Evolutionary conservation across 2,888 invertebrate species (phyloP).

Genomic region (Morpho deidamia): DNA sequence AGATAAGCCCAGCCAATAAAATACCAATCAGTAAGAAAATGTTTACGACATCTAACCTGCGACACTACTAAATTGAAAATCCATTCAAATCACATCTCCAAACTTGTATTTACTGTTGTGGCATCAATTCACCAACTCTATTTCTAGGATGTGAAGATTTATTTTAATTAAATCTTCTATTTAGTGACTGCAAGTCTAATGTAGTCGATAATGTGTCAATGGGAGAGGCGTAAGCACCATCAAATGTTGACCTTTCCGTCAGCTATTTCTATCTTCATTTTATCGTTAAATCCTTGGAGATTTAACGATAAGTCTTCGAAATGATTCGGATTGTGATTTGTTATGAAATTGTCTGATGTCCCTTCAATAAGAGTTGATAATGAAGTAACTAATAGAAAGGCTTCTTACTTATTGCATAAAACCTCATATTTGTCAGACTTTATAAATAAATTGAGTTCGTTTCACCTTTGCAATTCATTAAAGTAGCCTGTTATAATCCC

Average conservation of each 20-base stretch:
- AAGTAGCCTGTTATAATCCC: no score
- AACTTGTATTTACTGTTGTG: neutral
- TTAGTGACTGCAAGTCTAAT: neutral
- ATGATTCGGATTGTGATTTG: no score
- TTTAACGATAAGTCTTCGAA: neutral
- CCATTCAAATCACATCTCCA: constrained; percentile 29
- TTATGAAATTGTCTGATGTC: no score
- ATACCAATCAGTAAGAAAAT: constrained; percentile 25
- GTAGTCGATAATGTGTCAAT: constrained; percentile 17
- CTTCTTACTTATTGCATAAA: no score
- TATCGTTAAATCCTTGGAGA: constrained; percentile 14
- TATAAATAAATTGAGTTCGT: no score
- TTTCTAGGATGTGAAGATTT: constrained; percentile 2
- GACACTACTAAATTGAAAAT: constrained; percentile 35
- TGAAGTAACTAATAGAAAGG: no score
- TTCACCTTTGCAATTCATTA: no score
- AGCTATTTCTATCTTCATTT: constrained; percentile 19
- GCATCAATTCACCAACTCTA: constrained; percentile 5
- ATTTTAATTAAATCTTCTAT: constrained; percentile 4
- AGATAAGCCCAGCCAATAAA: constrained; percentile 21
- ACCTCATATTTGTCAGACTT: no score
- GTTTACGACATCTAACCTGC: constrained; percentile 35
- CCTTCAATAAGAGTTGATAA: no score
- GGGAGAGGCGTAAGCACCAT: constrained; percentile 27
- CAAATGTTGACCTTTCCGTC: constrained; percentile 30